Percentiles rank a stretch among this genome's conserved stretches.
These are phyloP conservation scores for Busseola fusca DNA, from an alignment of 2,888 invertebrate genomes.

Conservation along the genomic window DNA sequence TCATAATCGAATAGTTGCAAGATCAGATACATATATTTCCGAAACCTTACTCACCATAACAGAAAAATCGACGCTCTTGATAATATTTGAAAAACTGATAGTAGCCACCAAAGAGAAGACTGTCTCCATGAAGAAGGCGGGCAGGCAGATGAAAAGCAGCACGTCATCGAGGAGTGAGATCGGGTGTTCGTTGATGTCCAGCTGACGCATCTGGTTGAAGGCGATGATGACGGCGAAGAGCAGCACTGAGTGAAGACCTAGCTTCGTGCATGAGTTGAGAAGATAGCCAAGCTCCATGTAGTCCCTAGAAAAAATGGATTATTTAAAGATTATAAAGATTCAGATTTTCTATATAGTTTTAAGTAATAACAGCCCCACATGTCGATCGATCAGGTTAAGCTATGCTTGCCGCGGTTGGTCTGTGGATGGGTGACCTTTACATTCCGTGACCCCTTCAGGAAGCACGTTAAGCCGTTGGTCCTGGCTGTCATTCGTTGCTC, in stretches of 20 bases:
- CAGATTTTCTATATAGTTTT: neutral
- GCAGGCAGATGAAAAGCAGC: constrained; percentile 91
- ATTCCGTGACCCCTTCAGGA: no score
- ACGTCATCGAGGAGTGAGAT: constrained; percentile 92
- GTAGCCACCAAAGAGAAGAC: constrained; percentile 92
- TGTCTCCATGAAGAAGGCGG: constrained; percentile 92
- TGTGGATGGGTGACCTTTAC: no score
- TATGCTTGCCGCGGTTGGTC: no score
- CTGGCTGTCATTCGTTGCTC: no score
- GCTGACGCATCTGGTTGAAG: constrained; percentile 90
- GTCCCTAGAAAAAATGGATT: constrained; percentile 76
- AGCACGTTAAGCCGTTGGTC: no score
- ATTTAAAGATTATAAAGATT: neutral
- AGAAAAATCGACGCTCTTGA: constrained; percentile 86
- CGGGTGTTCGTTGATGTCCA: constrained; percentile 91
- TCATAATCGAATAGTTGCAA: neutral
- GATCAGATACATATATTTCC: neutral
- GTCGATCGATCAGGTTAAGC: no score
- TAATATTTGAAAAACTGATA: constrained; percentile 83
- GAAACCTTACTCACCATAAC: constrained; percentile 84
- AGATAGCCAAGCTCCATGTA: constrained; percentile 84
- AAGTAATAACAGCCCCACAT: no score
- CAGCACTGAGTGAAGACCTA: constrained; percentile 88
- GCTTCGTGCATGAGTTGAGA: constrained; percentile 86
- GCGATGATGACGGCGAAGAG: constrained; percentile 89